phyloP scores from a whole-genome alignment of 1,140 invertebrate species.

The Daktulosphaira vitifoliae region DNA sequence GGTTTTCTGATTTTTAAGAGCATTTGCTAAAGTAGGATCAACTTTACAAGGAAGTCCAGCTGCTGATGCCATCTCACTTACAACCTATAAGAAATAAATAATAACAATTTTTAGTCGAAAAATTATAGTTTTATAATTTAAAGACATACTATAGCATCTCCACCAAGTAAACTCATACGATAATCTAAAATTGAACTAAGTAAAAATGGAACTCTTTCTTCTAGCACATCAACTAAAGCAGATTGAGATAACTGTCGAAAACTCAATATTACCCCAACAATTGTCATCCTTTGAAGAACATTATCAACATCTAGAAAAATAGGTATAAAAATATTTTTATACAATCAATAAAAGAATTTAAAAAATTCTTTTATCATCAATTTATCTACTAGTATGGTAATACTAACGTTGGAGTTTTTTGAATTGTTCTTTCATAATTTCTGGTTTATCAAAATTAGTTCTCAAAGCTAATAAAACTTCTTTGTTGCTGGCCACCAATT shows the following conservation, averaged over 20 bases:
- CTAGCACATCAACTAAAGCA: conserved; percentile 86
- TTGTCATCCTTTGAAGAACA: conserved; percentile 91
- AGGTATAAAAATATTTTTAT: conserved; percentile 29
- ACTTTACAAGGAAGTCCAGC: conserved; percentile 87
- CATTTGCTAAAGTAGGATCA: conserved; percentile 85
- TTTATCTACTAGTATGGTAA: not conserved
- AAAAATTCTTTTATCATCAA: not conserved
- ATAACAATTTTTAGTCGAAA: too few species aligned
- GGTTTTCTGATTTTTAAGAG: conserved; percentile 76
- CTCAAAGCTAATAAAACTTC: conserved; percentile 80
- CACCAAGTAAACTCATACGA: conserved; percentile 47
- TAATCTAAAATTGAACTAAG: conserved; percentile 92
- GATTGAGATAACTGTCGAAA: conserved; percentile 90
- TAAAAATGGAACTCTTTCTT: conserved; percentile 92
- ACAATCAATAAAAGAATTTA: too few species aligned
- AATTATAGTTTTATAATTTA: not conserved
- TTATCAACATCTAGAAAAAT: conserved; percentile 68
- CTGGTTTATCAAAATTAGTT: conserved; percentile 94
- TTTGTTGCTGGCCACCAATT: conserved; percentile 84
- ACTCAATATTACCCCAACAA: conserved; percentile 93
- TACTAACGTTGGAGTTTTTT: conserved; percentile 66
- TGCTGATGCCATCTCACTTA: conserved; percentile 94
- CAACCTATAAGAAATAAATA: conserved; percentile 50
- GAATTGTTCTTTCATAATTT: conserved; percentile 97
- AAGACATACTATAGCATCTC: conserved; percentile 1